phyloP scores from a whole-genome alignment of 2,797 vertebrate species.

The Lemur catta region DNA sequence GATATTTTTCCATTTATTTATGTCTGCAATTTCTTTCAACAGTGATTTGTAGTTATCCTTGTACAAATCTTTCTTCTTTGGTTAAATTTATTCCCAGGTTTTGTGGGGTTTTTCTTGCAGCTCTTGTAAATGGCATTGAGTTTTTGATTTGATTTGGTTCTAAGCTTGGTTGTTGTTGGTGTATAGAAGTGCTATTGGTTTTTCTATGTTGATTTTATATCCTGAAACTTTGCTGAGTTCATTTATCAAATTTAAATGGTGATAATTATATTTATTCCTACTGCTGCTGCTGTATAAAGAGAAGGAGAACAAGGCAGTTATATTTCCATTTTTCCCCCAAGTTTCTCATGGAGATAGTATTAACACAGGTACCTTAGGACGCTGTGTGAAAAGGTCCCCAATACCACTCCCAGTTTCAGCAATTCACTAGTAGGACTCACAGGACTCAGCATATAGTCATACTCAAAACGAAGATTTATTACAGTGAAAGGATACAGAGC shows the following conservation, averaged over 20 bases:
- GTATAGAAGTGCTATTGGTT: too few species aligned
- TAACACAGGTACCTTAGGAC: neutral
- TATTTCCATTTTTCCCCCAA: neutral
- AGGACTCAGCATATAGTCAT: neutral
- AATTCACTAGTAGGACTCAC: neutral
- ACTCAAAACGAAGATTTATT: neutral
- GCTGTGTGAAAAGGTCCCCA: neutral
- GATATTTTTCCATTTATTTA: too few species aligned
- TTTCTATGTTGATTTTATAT: too few species aligned
- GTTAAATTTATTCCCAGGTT: too few species aligned
- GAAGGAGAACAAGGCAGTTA: neutral
- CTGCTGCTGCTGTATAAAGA: neutral
- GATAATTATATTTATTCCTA: neutral
- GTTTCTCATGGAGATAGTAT: neutral
- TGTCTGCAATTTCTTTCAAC: too few species aligned
- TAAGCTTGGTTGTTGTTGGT: too few species aligned
- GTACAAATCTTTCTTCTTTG: too few species aligned
- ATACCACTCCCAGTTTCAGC: neutral
- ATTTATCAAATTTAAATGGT: neutral
- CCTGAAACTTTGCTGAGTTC: too few species aligned
- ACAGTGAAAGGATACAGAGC: neutral
- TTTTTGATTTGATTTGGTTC: too few species aligned
- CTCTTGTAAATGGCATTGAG: too few species aligned
- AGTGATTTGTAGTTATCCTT: too few species aligned
- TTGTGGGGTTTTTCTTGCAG: too few species aligned